Base-by-base conservation (phyloP, 2,797 vertebrate species). In the Chlorospingus semifuscus region DNA sequence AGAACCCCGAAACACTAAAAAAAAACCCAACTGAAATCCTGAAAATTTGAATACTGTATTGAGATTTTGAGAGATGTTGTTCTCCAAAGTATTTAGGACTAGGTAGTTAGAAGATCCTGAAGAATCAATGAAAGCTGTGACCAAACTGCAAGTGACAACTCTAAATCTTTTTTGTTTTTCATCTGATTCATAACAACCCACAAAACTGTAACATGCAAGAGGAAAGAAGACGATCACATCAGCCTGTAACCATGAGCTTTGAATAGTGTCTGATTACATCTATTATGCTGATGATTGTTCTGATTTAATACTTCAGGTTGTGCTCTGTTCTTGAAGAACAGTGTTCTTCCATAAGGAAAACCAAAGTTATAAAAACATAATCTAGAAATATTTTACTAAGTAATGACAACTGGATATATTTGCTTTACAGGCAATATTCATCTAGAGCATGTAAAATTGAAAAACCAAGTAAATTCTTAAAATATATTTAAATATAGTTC, bases 1-100 rank as follows among this genome's bases (percentile, higher is more conserved):
- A 70, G 65, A 52, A 11, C 0, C 1, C 0, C 0, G 6, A 42
- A 55, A n/a, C 23, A 18, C 15, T 37, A 42, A 75, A 59, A 36
- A 29, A 36, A 52, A 3, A 2, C 2, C 6, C 41, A 56, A 49
- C 12, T 1, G 8, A 60, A 52, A 52, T 66, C 23, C 11, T 69
- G 6, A 46, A 27, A 52, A 72, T 56, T 82, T 8, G 6, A 83
- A 57, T 72, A 78, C 8, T 50, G 2, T 19, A 16, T 50, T 56
- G n/a, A 86, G 39, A 47, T 34, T 59, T 36, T 77, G 27, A 42
- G 37, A 60, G 14, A 24, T 42, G 32, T 42, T 66, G 12, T 15
- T 80, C 13, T 92, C 53, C 49, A 66, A 69, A 30, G 63, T 53
- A 46, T 44, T 17, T 57, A 32, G 46, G 39, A 69, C 18, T 19